Percentiles rank a stretch among this genome's conserved stretches.
Evolutionary conservation across 2,888 invertebrate species (phyloP).

Genomic region (Endomychus coccineus): DNA sequence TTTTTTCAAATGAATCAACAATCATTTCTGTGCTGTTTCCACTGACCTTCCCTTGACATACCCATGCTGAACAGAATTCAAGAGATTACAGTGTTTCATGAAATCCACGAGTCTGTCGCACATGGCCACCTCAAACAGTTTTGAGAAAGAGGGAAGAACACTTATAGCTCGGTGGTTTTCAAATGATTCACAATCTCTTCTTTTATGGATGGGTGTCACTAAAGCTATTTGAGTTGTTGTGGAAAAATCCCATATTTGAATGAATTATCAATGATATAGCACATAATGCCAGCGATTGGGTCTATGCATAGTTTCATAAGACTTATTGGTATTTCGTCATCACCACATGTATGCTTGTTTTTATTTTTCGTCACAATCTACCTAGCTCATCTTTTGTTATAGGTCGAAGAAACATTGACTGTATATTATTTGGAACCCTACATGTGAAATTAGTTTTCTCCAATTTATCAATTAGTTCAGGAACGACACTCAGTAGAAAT

Average conservation of each 20-base stretch:
- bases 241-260: constrained; percentile 5
- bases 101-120: constrained; percentile 3
- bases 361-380: neutral
- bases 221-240: constrained; percentile 3
- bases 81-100: constrained; percentile 6
- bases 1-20: too few relatives aligned
- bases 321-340: constrained; percentile 2
- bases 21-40: too few relatives aligned
- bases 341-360: constrained; percentile 4
- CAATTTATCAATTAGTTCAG: too few relatives aligned
- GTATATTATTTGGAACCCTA: too few relatives aligned
- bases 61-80: too few relatives aligned
- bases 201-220: constrained; percentile 1
- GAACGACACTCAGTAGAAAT: too few relatives aligned
- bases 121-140: constrained; percentile 7
- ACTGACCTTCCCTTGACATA: too few relatives aligned
- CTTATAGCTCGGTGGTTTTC: constrained; percentile 3
- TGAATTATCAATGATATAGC: constrained; percentile 6
- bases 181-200: neutral
- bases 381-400: neutral
- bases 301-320: constrained; percentile 1
- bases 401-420: too few relatives aligned
- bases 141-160: constrained; percentile 1
- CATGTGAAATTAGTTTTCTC: too few relatives aligned
- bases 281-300: neutral